Evolutionary conservation across 1,140 invertebrate genomes (phyloP).

Genomic region (Hyles euphorbiae): DNA sequence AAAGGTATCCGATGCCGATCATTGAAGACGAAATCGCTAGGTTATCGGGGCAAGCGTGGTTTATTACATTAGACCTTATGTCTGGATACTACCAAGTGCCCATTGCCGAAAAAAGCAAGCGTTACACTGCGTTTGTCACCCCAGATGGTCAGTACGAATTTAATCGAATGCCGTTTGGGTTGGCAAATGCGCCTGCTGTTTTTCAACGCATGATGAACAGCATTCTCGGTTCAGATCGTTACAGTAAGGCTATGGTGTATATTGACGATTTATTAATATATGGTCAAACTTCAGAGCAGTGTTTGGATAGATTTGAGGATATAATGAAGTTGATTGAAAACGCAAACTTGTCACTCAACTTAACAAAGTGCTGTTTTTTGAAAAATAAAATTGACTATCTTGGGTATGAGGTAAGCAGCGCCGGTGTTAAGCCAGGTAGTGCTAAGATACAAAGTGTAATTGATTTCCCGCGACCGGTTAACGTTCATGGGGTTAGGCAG

Average conservation of each 20-base stretch:
- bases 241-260: conserved; percentile 11
- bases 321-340: neutral
- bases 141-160: conserved; percentile 16
- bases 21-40: neutral
- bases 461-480: conserved; percentile 27
- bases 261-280: conserved; percentile 13
- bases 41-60: conserved; percentile 13
- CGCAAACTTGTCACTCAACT: too few relatives aligned
- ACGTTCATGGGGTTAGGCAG: conserved; percentile 20
- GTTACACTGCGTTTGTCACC: conserved; percentile 17
- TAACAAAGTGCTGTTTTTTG: too few relatives aligned
- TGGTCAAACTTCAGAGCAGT: neutral
- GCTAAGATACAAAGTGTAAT: too few relatives aligned
- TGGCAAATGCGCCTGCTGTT: conserved; percentile 16
- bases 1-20: conserved; percentile 7
- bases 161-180: conserved; percentile 13
- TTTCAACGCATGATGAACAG: conserved; percentile 17
- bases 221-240: conserved; percentile 6
- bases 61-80: conserved; percentile 16
- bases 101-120: neutral
- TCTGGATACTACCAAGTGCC: conserved; percentile 1
- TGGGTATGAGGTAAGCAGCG: too few relatives aligned
- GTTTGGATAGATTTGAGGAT: conserved; percentile 10
- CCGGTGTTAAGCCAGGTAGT: too few relatives aligned
- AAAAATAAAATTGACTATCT: too few relatives aligned